phyloP scores from a whole-genome alignment of 2,797 vertebrate genomes.

The Falco concolor region DNA sequence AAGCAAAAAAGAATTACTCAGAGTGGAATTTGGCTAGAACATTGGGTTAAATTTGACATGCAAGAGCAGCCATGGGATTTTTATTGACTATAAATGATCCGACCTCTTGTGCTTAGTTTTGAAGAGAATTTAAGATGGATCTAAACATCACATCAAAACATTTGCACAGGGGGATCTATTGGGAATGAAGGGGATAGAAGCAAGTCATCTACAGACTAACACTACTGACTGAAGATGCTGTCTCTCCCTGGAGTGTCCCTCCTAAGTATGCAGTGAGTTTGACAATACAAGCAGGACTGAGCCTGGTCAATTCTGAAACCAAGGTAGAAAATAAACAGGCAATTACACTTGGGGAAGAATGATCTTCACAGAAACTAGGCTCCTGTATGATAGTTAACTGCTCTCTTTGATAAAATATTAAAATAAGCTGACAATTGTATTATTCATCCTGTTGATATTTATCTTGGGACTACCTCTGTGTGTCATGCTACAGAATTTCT shows the following conservation, averaged over 20 bases:
- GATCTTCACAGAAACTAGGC: background rate
- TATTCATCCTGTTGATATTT: background rate
- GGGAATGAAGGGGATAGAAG: background rate
- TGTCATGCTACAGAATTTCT: background rate
- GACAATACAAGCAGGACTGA: background rate
- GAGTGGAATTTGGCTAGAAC: slow-evolving; percentile 64
- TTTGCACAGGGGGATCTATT: background rate
- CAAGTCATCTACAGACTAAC: background rate
- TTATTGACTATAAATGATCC: slow-evolving; percentile 50
- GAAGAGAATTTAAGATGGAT: slow-evolving; percentile 5
- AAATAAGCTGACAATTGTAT: background rate
- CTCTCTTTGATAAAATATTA: background rate
- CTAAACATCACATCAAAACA: background rate
- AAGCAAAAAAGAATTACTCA: slow-evolving; percentile 64
- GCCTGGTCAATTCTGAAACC: background rate
- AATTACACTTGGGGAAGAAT: background rate
- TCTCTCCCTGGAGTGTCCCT: background rate
- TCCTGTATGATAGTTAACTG: background rate
- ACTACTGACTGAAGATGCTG: background rate
- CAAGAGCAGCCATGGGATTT: slow-evolving; percentile 49
- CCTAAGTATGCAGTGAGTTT: background rate
- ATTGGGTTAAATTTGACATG: slow-evolving; percentile 52
- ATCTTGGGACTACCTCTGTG: background rate
- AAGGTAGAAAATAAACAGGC: background rate
- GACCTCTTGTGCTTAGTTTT: slow-evolving; percentile 3